Evolutionary conservation across 2,888 invertebrate genomes (phyloP).

Genomic region (Aquatica leii): DNA sequence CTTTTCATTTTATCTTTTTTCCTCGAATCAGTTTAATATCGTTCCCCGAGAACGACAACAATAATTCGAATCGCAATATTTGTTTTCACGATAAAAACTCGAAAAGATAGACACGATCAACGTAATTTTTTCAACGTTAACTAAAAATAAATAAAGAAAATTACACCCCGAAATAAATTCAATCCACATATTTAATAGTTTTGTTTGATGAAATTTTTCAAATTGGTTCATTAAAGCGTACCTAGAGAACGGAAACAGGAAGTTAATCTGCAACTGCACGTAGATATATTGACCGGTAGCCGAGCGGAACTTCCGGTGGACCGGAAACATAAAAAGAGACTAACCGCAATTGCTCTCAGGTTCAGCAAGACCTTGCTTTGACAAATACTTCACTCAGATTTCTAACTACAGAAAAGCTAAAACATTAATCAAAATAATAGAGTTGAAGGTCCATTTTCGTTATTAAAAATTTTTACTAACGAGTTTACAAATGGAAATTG

Average conservation of each 20-base stretch:
- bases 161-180: no score
- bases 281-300: constrained; percentile 61
- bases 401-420: constrained; percentile 23
- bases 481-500: no score
- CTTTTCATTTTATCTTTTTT: no score
- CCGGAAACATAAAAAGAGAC: constrained; percentile 62
- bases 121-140: no score
- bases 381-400: constrained; percentile 51
- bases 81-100: no score
- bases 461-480: neutral
- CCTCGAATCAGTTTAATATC: no score
- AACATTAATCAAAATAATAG: constrained; percentile 23
- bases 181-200: neutral
- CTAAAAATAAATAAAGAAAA: no score
- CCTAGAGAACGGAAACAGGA: constrained; percentile 59
- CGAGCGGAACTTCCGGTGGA: constrained; percentile 62
- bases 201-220: constrained; percentile 15
- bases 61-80: no score
- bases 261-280: constrained; percentile 62
- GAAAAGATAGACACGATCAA: no score
- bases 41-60: no score
- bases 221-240: constrained; percentile 52
- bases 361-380: constrained; percentile 51
- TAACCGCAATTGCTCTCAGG: constrained; percentile 59
- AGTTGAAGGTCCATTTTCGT: constrained; percentile 2